phyloP scores from a whole-genome alignment of 2,113 vertebrate genomes.

The Cichladusa arquata region DNA sequence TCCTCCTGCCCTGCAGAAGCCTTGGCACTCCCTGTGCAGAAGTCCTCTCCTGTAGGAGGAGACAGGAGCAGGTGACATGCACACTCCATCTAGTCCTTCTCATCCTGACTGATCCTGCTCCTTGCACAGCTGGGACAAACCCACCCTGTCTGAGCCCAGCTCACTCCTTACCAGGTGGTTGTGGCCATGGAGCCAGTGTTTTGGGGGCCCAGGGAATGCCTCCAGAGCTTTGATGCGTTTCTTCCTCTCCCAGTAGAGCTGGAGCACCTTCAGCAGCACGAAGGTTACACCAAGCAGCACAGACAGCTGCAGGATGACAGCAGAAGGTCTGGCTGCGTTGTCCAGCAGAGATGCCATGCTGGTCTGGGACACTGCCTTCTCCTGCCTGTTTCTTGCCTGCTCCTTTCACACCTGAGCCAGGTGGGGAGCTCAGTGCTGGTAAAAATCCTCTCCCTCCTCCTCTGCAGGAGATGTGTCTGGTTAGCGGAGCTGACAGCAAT shows the following conservation, averaged over 20 bases:
- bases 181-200: constrained; percentile 77
- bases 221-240: constrained; percentile 56
- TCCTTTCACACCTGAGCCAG: accelerated
- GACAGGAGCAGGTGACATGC: accelerated
- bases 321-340: background rate
- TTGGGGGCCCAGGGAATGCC: constrained; percentile 73
- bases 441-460: background rate
- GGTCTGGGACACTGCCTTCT: accelerated
- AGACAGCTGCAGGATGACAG: constrained; percentile 16
- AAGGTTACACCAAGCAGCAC: constrained; percentile 51
- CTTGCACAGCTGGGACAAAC: background rate
- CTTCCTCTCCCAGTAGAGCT: constrained; percentile 47
- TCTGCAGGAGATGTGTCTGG: background rate
- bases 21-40: background rate
- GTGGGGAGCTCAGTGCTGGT: background rate
- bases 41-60: background rate
- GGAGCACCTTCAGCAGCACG: constrained; percentile 52
- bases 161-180: constrained; percentile 68
- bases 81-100: background rate
- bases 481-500: background rate
- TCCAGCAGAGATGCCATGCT: constrained; percentile 14
- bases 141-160: background rate
- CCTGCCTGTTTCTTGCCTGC: background rate
- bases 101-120: background rate
- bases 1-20: background rate